These are phyloP conservation scores for Drosophila bifasciata DNA, from an alignment of 1,140 invertebrate species.

Conservation along the genomic window DNA sequence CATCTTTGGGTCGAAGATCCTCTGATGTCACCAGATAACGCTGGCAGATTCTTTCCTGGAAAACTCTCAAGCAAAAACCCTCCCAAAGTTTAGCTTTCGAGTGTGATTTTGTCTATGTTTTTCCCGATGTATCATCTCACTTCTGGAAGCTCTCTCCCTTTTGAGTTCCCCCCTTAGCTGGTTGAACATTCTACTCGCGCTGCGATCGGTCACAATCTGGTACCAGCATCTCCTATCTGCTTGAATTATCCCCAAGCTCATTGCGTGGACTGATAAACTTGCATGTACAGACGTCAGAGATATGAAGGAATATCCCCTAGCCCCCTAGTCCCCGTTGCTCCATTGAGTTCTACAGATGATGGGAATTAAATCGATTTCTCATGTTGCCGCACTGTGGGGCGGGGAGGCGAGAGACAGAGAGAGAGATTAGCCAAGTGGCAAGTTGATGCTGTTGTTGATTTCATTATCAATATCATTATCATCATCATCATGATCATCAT, in stretches of 20 bases:
- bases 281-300: constrained; percentile 52
- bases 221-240: constrained; percentile 63
- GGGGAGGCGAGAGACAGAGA: background rate
- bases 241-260: constrained; percentile 69
- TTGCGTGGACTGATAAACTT: constrained; percentile 69
- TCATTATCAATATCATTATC: constrained; percentile 59
- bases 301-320: constrained; percentile 18
- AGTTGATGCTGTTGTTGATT: constrained; percentile 51
- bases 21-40: constrained; percentile 11
- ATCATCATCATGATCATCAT: constrained; percentile 11
- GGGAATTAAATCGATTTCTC: constrained; percentile 75
- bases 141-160: constrained; percentile 4
- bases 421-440: constrained; percentile 72
- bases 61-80: too few relatives aligned
- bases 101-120: background rate
- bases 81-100: too few relatives aligned
- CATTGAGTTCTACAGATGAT: constrained; percentile 18
- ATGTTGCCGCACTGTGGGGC: constrained; percentile 57
- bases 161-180: constrained; percentile 15
- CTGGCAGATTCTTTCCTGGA: too few relatives aligned
- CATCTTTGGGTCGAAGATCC: too few relatives aligned
- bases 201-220: constrained; percentile 31
- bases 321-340: background rate
- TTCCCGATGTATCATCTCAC: background rate
- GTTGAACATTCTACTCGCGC: constrained; percentile 14